Base-by-base conservation (phyloP, 2,888 invertebrate species). In the Psylliodes chrysocephalus region DNA sequence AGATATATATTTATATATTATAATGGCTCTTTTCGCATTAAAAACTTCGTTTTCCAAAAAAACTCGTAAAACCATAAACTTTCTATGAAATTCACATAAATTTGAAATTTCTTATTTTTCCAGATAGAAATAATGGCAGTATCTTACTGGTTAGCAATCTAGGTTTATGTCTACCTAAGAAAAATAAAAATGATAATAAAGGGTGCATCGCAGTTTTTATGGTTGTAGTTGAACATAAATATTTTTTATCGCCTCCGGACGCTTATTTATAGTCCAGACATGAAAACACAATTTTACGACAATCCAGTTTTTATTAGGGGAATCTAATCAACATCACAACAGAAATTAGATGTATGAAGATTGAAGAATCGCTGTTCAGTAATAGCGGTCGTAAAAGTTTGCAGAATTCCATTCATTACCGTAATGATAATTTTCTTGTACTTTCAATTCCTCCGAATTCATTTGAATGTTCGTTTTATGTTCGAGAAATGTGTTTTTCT, bases 151-250 rank as follows among this genome's bases (percentile, higher is more conserved):
- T 54, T 42, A 54, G 35, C 49, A 60, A 64, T 63, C 53, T 54
- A 42, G 59, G 57, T 63, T 63, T 63, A 63, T 59, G 54, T 64
- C 54, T 53, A 64, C 64, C 64, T 51, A 59, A 64, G 59, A 59
- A 64, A 64, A 64, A 64, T 60, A 60, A 60, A 64, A 64, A 56
- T 55, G 56, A 56, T 38, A 42, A 49, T 64, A 64, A 64, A 60
- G 64, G 64, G 60, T 60, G 63, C 63, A 63, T 66, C 66, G 42
- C 67, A 53, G 53, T 63, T 67, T 67, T 67, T 67, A 67, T 54
- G 57, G 59, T 35, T 60, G 63, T 67, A 67, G 63, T 64, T 61
- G 57, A 64, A 64, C 64, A 62, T 66, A 68, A 69, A 66, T 68
- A 68, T 64, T 69, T 67, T 67, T 69, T 67, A 69, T 65, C 59